Conservation (phyloP, 2,113 vertebrate species). For the Craseonycteris thonglongyai region DNA sequence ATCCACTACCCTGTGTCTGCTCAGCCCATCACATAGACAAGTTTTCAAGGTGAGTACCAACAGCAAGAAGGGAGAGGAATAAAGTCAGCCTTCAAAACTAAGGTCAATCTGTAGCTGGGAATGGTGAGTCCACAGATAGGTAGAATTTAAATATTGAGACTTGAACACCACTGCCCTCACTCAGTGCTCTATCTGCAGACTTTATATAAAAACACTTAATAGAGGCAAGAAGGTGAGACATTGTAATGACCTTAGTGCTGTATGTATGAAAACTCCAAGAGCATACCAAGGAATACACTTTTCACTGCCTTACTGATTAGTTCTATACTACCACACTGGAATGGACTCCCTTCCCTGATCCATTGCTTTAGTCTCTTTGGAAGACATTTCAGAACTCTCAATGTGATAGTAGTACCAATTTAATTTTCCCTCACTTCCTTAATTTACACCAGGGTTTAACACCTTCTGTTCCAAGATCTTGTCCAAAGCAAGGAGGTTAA, state of each 20-base stretch:
- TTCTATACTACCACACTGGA: fast-evolving
- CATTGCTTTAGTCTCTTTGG: background rate
- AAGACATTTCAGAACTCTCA: background rate
- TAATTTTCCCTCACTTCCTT: background rate
- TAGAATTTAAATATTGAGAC: background rate
- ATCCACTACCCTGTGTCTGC: background rate
- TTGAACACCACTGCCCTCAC: background rate
- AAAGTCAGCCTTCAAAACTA: background rate
- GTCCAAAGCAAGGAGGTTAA: background rate
- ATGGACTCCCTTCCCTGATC: background rate
- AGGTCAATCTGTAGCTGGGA: too few relatives aligned
- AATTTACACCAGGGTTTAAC: background rate
- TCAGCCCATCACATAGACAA: background rate
- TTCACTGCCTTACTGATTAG: background rate
- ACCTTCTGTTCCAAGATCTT: background rate
- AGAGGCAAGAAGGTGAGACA: fast-evolving
- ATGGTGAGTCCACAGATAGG: background rate
- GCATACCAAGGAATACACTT: background rate
- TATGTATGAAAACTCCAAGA: background rate
- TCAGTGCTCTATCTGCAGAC: background rate
- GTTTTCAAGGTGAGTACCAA: constrained; percentile 27
- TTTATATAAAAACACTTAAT: background rate
- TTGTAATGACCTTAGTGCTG: fast-evolving
- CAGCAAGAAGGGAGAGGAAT: background rate
- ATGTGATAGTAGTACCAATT: background rate